Evolutionary conservation across 2,888 invertebrate species (phyloP).

Genomic region (Nebria salina): DNA sequence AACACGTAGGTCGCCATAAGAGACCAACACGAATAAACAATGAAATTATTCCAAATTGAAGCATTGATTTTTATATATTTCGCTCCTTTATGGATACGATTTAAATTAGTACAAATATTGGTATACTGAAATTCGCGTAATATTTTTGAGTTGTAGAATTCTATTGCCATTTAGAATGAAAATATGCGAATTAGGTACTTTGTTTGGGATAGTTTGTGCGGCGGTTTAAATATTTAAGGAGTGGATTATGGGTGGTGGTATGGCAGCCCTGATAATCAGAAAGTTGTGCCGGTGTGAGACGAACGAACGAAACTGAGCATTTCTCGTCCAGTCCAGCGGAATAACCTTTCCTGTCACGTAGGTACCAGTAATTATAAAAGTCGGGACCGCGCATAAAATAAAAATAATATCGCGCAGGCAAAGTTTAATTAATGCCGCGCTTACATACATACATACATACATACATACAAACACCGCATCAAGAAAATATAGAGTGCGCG

Average conservation of each 20-base stretch:
- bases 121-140: too few relatives aligned
- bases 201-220: too few relatives aligned
- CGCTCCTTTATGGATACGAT: too few relatives aligned
- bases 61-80: too few relatives aligned
- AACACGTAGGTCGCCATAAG: too few relatives aligned
- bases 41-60: too few relatives aligned
- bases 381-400: constrained; percentile 41
- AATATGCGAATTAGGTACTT: too few relatives aligned
- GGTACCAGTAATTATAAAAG: constrained; percentile 45
- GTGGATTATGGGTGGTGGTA: neutral
- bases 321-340: constrained; percentile 13
- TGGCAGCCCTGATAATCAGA: neutral
- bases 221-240: neutral
- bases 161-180: too few relatives aligned
- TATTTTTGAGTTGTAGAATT: too few relatives aligned
- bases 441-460: constrained; percentile 6
- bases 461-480: neutral
- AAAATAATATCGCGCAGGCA: constrained; percentile 46
- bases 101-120: too few relatives aligned
- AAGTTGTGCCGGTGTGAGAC: constrained; percentile 5
- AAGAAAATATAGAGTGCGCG: neutral
- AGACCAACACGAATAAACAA: too few relatives aligned
- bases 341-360: constrained; percentile 40
- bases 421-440: constrained; percentile 45
- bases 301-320: neutral